Percentiles rank a stretch among this genome's conserved stretches.
phyloP scores from a whole-genome alignment of 2,888 invertebrate genomes.

The Hetaerina titia region DNA sequence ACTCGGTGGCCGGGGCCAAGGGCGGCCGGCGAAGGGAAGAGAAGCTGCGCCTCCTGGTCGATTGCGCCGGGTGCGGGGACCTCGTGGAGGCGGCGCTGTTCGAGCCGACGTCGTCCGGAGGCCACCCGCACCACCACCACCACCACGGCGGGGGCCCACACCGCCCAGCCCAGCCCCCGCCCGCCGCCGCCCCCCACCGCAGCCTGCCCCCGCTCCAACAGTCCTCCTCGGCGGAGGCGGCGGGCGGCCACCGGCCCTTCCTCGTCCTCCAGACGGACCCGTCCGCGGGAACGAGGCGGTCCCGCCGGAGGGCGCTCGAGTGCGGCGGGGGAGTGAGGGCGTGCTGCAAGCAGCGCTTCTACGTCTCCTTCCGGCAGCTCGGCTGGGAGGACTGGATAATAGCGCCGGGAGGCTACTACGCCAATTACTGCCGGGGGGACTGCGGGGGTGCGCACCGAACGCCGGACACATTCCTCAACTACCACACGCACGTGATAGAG shows the following conservation, averaged over 20 bases:
- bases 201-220: background rate
- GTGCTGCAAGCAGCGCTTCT: constrained; percentile 94
- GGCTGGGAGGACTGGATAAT: constrained; percentile 98
- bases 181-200: background rate
- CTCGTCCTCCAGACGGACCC: constrained; percentile 89
- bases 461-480: constrained; percentile 90
- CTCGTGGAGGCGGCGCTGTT: constrained; percentile 83
- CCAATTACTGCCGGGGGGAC: constrained; percentile 95
- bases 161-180: background rate
- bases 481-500: constrained; percentile 92
- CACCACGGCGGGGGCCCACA: constrained; percentile 75
- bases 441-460: constrained; percentile 88
- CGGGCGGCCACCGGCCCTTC: constrained; percentile 84
- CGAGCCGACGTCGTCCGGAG: constrained; percentile 71
- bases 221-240: constrained; percentile 74
- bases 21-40: constrained; percentile 58
- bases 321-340: constrained; percentile 87
- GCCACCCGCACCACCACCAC: constrained; percentile 78
- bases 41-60: constrained; percentile 86
- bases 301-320: constrained; percentile 90
- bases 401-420: constrained; percentile 93
- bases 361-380: constrained; percentile 93
- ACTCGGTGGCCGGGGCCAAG: constrained; percentile 74
- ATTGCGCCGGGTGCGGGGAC: constrained; percentile 90
- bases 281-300: constrained; percentile 81